These are phyloP conservation scores for Clarias pachynema DNA, from an alignment of 2,797 vertebrate species.

Conservation along the genomic window DNA sequence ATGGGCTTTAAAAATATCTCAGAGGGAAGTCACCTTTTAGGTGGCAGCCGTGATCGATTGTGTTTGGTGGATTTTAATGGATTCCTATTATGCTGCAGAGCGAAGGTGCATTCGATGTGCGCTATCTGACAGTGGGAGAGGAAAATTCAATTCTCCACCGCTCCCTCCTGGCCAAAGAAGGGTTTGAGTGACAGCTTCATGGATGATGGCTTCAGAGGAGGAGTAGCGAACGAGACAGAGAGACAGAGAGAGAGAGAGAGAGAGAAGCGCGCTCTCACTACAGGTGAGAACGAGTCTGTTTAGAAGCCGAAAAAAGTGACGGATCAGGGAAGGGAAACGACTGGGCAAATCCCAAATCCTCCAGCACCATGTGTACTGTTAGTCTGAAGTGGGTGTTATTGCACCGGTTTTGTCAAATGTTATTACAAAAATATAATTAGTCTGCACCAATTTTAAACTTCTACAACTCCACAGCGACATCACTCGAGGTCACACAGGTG, in stretches of 20 bases:
- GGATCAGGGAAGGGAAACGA: not conserved
- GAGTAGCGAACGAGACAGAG: not conserved
- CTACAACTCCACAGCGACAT: not conserved
- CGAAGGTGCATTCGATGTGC: conserved; percentile 50
- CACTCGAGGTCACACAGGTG: not conserved
- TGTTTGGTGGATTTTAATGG: conserved; percentile 61
- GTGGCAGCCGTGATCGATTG: conserved; percentile 53
- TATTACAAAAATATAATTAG: not conserved
- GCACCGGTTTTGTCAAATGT: not conserved
- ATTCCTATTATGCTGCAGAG: conserved; percentile 51
- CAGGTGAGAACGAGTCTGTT: conserved; percentile 32
- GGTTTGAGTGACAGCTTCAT: conserved; percentile 68
- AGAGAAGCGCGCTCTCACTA: not conserved
- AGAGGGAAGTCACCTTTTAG: conserved; percentile 44
- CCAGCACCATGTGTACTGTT: not conserved
- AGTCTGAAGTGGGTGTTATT: not conserved
- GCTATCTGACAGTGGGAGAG: conserved; percentile 50
- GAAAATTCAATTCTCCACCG: conserved; percentile 57
- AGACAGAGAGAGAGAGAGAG: not conserved
- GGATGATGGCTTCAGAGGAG: conserved; percentile 61
- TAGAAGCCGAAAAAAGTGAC: conserved; percentile 20
- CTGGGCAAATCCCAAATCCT: conserved; percentile 14
- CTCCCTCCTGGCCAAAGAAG: conserved; percentile 50
- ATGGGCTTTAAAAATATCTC: conserved; percentile 56
- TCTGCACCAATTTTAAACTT: not conserved